A percentile compares a stretch with the other conserved stretches of the same genome.
phyloP scores from a whole-genome alignment of 2,797 vertebrate species.

The Gorsachius magnificus region DNA sequence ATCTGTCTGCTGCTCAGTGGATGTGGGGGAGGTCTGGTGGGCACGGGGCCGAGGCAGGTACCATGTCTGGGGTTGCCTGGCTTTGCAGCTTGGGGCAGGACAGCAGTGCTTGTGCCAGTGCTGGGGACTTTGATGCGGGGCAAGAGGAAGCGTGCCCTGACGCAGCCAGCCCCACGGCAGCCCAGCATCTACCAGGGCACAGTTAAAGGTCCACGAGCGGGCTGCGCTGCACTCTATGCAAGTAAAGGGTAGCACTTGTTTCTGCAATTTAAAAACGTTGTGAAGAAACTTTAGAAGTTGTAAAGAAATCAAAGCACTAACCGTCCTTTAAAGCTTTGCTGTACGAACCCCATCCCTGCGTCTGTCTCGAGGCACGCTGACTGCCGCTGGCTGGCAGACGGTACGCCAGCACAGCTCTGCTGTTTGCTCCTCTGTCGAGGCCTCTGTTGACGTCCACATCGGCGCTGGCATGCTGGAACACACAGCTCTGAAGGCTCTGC shows the following conservation, averaged over 20 bases:
- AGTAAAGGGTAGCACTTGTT: neutral
- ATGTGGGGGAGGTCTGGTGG: neutral
- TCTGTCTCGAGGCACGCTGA: neutral
- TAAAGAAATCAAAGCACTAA: neutral
- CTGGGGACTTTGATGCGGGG: neutral
- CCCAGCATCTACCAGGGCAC: neutral
- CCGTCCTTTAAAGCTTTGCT: neutral
- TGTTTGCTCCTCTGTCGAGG: neutral
- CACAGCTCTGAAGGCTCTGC: neutral
- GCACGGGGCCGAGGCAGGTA: neutral
- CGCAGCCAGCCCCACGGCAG: neutral
- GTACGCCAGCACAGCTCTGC: accelerated
- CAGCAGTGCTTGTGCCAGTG: neutral
- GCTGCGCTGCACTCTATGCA: accelerated
- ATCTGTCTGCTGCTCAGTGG: neutral
- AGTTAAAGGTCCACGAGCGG: accelerated
- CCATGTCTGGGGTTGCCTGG: neutral
- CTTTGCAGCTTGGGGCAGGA: neutral
- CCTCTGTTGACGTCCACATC: accelerated
- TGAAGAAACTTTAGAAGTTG: neutral
- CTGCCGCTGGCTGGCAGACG: neutral
- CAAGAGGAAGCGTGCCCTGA: neutral
- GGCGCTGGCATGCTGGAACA: neutral
- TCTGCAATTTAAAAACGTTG: accelerated
- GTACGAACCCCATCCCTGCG: neutral